phyloP scores from a whole-genome alignment of 2,888 invertebrate species.

The Drosophila picticornis region DNA sequence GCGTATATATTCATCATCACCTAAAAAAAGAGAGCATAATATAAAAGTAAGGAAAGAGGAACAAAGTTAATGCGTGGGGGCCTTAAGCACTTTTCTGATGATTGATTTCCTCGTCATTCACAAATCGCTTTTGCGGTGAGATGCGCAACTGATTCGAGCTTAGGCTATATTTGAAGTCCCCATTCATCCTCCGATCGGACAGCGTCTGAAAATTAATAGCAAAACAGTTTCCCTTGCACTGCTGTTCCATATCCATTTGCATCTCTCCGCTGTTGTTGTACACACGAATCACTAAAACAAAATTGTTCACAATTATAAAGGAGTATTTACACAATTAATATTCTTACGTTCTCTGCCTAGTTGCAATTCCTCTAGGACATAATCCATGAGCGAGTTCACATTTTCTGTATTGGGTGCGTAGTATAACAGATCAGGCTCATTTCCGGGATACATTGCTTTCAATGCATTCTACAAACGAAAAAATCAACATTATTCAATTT shows the following conservation, averaged over 20 bases:
- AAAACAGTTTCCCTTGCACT: slow-evolving; percentile 75
- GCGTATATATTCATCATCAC: slow-evolving; percentile 84
- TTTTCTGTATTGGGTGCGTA: slow-evolving; percentile 68
- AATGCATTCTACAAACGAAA: slow-evolving; percentile 58
- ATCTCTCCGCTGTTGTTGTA: slow-evolving; percentile 65
- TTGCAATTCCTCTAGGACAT: slow-evolving; percentile 67
- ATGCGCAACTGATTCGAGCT: slow-evolving; percentile 84
- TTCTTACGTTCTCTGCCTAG: slow-evolving; percentile 67
- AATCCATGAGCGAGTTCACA: slow-evolving; percentile 72
- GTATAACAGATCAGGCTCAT: slow-evolving; percentile 72
- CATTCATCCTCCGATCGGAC: slow-evolving; percentile 29
- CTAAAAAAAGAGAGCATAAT: slow-evolving; percentile 66
- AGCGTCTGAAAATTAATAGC: slow-evolving; percentile 71
- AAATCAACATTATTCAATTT: background rate
- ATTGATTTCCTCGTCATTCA: slow-evolving; percentile 81
- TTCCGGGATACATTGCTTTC: slow-evolving; percentile 65
- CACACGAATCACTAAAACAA: slow-evolving; percentile 53
- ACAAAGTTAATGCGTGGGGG: background rate
- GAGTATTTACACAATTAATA: background rate
- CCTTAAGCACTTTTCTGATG: slow-evolving; percentile 69
- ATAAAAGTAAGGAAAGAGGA: slow-evolving; percentile 20
- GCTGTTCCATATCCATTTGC: slow-evolving; percentile 72
- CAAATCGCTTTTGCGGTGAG: slow-evolving; percentile 82
- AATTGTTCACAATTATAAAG: background rate
- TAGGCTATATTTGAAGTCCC: slow-evolving; percentile 84